Evolutionary conservation across 1,140 invertebrate species (phyloP).

Genomic region (Drosophila varians): DNA sequence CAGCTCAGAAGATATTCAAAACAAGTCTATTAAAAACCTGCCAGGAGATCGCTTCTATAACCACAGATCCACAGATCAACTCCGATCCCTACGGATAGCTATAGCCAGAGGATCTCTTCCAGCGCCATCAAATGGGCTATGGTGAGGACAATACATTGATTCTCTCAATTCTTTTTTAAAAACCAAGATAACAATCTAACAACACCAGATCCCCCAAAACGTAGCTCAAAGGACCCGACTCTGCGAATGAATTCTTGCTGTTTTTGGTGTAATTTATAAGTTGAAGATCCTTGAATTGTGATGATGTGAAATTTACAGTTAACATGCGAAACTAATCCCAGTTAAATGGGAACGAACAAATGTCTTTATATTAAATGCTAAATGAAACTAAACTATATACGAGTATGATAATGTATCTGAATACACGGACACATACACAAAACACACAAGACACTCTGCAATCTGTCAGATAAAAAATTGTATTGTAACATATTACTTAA

Average conservation of each 20-base stretch:
- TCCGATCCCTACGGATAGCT: constrained; percentile 21
- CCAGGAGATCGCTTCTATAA: constrained; percentile 33
- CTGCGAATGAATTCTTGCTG: constrained; percentile 42
- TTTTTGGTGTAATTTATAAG: constrained; percentile 68
- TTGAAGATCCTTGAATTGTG: constrained; percentile 82
- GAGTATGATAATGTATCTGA: constrained; percentile 50
- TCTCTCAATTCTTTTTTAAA: constrained; percentile 17
- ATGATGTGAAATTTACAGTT: constrained; percentile 84
- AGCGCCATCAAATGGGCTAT: constrained; percentile 47
- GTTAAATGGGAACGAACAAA: constrained; percentile 83
- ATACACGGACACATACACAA: constrained; percentile 11
- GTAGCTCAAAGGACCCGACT: constrained; percentile 13
- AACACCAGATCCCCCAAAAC: not conserved
- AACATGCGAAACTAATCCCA: constrained; percentile 83
- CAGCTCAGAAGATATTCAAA: constrained; percentile 13
- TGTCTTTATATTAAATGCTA: constrained; percentile 78
- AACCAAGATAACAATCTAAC: not conserved
- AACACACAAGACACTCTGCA: not conserved
- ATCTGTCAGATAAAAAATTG: not conserved
- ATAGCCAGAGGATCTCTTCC: constrained; percentile 42
- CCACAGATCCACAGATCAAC: constrained; percentile 25
- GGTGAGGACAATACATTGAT: constrained; percentile 47
- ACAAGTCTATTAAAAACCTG: constrained; percentile 40
- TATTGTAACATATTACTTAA: constrained; percentile 26
- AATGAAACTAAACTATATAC: constrained; percentile 46